Base-by-base conservation (phyloP, 1,140 invertebrate genomes). In the Heliconius hermathena region DNA sequence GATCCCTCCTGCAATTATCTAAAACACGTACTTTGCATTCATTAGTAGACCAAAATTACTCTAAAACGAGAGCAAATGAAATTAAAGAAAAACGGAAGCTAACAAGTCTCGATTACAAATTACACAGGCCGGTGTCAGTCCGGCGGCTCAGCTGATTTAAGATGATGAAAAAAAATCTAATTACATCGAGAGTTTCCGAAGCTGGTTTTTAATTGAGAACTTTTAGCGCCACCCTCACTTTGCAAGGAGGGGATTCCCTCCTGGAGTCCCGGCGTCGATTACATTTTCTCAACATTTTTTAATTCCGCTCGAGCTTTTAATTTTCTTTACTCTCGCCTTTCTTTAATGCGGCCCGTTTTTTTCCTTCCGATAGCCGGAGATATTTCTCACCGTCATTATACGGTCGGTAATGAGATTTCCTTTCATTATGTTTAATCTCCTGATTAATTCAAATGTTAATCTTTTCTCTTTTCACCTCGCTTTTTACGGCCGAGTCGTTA, bases 361-460 rank as follows among this genome's bases (percentile, higher is more conserved):
- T 88, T 86, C 87, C 89, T 90, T 89, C 89, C 85, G 84, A 83
- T 88, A 85, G 86, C 84, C 84, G 77, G 87, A 89, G 88, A 93
- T 93, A 93, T 91, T 93, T 94, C 91, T 92, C 91, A 89, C 92
- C 90, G 90, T 91, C 92, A 93, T 94, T 93, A 94, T 92, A 92
- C 90, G 86, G 85, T 80, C 82, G 84, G 89, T 93, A 94, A 94
- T 93, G 93, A 94, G 93, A 94, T 94, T 94, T 94, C 93, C 92
- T 93, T 94, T 94, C 93, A 94, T 94, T 94, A 93, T 93, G 93
- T 91, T 93, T 93, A 94, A 94, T 94, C 93, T 94, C 82, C 92
- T 91, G 93, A 94, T 94, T 94, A 94, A 94, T 94, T 94, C 91
- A 91, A 94, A 93, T 92, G 92, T 92, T 93, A 94, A 94, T 94